Evolutionary conservation across 2,113 vertebrate genomes (phyloP), one percentile per base, ranked within the genome.

Genomic region (Prinia subflava): DNA sequence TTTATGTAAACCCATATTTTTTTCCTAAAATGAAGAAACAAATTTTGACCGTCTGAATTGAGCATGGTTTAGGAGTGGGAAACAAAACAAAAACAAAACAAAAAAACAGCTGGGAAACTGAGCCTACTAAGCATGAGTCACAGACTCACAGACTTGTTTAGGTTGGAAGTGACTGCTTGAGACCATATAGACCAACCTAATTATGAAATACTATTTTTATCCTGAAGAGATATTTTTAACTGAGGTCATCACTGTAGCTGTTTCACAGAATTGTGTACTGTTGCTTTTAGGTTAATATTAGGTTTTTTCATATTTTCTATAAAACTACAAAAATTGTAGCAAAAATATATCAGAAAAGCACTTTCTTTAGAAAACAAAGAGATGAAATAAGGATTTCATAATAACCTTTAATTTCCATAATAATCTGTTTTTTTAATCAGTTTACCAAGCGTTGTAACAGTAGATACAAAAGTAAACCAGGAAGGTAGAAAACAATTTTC

Each of bases 61-160:
- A 25, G 2, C 21, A 64, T 18, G 13, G 7, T 39, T 73, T 64
- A 10, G 15, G 6, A 24, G 7, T 1, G 0, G 5, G 3, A 15
- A 80, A 37, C 5, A 76, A 76, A 77, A n/a, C 13, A 33, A 52
- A 85, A 52, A 3, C 12, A 52, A 62, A 21, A 6, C 3, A 21
- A 46, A 44, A 31, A 44, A 41, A 5, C 10, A 59, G 7, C 31
- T 77, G 63, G 44, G 50, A 93, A 82, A 63, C 8, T 33, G 27
- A 57, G 33, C 50, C 22, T 8, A 31, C 3, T 53, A 65, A 57
- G 28, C 15, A 59, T 21, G 7, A 76, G 50, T 77, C 42, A 87
- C 16, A 47, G 30, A 37, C 8, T 64, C 50, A 89, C 1, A 14
- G 10, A 70, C 53, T 10, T 23, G 2, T 27, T 78, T 65, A 37